Percentiles rank a stretch among this genome's conserved stretches.
Conservation (phyloP, 1,140 invertebrate genomes). For the Lordiphosa stackelbergi region DNA sequence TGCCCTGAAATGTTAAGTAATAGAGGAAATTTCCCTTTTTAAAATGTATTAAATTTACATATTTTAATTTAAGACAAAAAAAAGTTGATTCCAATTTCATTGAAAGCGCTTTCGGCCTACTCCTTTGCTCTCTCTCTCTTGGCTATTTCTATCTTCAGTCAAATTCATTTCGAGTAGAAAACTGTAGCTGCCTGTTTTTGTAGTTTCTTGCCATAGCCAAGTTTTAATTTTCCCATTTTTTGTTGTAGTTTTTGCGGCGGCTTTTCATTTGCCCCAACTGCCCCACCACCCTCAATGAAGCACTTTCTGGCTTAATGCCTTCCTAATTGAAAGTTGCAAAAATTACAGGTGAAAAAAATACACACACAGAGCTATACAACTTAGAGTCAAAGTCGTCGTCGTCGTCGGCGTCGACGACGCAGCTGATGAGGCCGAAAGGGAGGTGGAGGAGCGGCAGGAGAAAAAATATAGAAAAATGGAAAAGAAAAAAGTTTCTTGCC, state of each 20-base stretch:
- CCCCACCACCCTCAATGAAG: constrained; percentile 41
- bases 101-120: background rate
- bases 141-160: constrained; percentile 16
- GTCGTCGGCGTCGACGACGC: no score
- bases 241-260: constrained; percentile 26
- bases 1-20: no score
- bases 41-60: constrained; percentile 1
- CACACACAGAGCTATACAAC: constrained; percentile 1
- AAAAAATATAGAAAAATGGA: constrained; percentile 13
- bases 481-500: constrained; percentile 32
- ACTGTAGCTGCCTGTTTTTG: constrained; percentile 4
- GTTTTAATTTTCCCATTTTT: constrained; percentile 19
- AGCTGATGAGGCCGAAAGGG: no score
- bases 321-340: constrained; percentile 75
- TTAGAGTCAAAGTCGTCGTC: constrained; percentile 4
- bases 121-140: background rate
- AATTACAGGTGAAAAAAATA: constrained; percentile 58
- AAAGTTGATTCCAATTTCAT: constrained; percentile 9
- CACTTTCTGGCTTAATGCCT: constrained; percentile 73
- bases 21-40: no score
- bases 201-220: constrained; percentile 6
- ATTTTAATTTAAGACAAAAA: constrained; percentile 3
- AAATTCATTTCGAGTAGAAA: constrained; percentile 38
- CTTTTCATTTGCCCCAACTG: constrained; percentile 36
- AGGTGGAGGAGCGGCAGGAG: background rate